Evolutionary conservation across 2,797 vertebrate species (phyloP).

Genomic region (Notolabrus celidotus): DNA sequence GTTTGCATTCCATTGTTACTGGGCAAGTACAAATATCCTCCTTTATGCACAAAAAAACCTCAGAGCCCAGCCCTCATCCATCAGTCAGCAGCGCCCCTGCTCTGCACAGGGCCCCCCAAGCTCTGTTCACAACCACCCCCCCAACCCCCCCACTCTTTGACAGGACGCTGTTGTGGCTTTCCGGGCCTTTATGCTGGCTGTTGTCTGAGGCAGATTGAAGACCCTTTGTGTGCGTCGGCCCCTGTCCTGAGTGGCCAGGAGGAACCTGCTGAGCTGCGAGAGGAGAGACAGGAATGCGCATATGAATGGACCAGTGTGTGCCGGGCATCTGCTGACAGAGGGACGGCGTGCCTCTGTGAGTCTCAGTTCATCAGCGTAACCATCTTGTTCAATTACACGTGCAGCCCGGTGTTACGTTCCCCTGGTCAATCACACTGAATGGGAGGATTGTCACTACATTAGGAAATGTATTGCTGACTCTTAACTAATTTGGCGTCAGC

Average conservation of each 20-base stretch:
- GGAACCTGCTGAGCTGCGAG: slow-evolving; percentile 77
- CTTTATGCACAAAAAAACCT: slow-evolving; percentile 69
- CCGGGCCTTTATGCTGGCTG: slow-evolving; percentile 83
- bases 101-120: slow-evolving; percentile 59
- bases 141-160: slow-evolving; percentile 70
- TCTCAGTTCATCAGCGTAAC: slow-evolving; percentile 74
- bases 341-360: slow-evolving; percentile 63
- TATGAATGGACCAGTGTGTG: slow-evolving; percentile 81
- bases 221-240: slow-evolving; percentile 79
- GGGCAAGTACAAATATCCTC: slow-evolving; percentile 82
- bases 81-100: slow-evolving; percentile 77
- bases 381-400: slow-evolving; percentile 80
- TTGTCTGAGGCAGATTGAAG: slow-evolving; percentile 83
- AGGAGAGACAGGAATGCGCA: slow-evolving; percentile 81
- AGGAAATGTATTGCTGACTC: slow-evolving; percentile 42
- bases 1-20: slow-evolving; percentile 83
- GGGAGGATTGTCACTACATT: slow-evolving; percentile 51
- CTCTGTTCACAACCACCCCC: slow-evolving; percentile 62
- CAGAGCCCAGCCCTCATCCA: slow-evolving; percentile 75
- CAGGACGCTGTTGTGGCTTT: slow-evolving; percentile 79
- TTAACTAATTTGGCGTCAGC: slow-evolving; percentile 40
- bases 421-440: slow-evolving; percentile 57
- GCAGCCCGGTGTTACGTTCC: slow-evolving; percentile 62
- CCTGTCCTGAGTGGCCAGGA: slow-evolving; percentile 78
- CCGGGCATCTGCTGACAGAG: slow-evolving; percentile 82